Conservation (phyloP, 2,888 invertebrate species). For the Euproctis similis region DNA sequence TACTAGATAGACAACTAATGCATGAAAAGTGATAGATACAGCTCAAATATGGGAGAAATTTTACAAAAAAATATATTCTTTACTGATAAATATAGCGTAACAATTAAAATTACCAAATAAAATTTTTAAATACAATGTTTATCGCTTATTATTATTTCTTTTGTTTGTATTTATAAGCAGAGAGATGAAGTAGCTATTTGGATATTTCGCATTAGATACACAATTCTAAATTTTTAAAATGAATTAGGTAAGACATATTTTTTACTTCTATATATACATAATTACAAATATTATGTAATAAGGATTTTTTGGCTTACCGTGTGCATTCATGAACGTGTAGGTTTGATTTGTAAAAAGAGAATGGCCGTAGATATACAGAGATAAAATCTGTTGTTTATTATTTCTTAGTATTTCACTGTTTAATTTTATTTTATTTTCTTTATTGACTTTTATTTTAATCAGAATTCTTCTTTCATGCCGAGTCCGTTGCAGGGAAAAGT, state of each 20-base stretch:
- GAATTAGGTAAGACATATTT: conserved; percentile 50
- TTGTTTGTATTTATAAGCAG: conserved; percentile 48
- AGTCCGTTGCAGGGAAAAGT: no score
- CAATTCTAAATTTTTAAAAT: conserved; percentile 56
- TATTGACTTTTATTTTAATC: no score
- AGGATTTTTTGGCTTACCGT: conserved; percentile 46
- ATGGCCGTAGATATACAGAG: no score
- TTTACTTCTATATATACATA: conserved; percentile 54
- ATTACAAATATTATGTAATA: conserved; percentile 37
- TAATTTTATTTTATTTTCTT: no score
- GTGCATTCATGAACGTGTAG: conserved; percentile 37
- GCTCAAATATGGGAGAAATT: conserved; percentile 50
- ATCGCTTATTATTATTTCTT: conserved; percentile 29
- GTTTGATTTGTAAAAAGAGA: no score
- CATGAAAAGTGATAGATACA: conserved; percentile 31
- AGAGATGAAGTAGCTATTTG: conserved; percentile 42
- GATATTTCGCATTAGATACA: conserved; percentile 39
- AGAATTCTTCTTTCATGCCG: no score
- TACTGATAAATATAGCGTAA: conserved; percentile 51
- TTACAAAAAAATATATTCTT: conserved; percentile 33
- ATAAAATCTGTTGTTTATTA: no score
- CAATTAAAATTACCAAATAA: conserved; percentile 19
- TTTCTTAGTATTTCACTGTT: no score
- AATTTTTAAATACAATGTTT: conserved; percentile 23
- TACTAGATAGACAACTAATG: conserved; percentile 30